Evolutionary conservation across 2,113 vertebrate genomes (phyloP), one percentile per base, ranked within the genome.

Genomic region (Eublepharis macularius): DNA sequence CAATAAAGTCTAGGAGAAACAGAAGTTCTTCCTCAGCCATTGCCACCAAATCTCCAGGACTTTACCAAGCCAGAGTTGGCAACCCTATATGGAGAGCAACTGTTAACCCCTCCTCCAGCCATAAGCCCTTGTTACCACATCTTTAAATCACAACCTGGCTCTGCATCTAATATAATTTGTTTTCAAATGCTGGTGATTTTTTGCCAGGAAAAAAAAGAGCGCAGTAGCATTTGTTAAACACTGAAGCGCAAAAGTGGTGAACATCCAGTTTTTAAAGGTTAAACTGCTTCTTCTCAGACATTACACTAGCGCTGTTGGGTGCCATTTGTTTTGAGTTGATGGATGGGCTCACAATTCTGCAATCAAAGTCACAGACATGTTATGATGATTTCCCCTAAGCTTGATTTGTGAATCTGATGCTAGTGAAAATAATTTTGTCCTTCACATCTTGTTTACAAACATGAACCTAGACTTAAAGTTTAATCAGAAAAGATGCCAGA

Each of bases 341-440:
- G 49, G 88, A 87, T 84, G 57, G 57, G 79, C 80, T 94, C 90
- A 80, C 88, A 57, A 88, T 85, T 86, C 69, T 91, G 91, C 89
- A 93, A 87, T 63, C 89, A 43, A 34, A 82, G 86, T 79, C 81
- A 83, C 60, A 92, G 49, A 85, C 86, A 89, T 88, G 74, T 90
- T 90, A 86, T 0, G 1, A 80, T 93, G 84, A 82, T 94, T 90
- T 94, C 73, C 81, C 66, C 87, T 91, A 90, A 90, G 89, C 80
- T 83, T 87, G 80, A 94, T 92, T 93, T 90, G 90, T 94, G 89
- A 87, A 86, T 87, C 80, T 73, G 77, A 89, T 29, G 85, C 51
- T 60, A 76, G 76, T 81, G 63, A 78, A 93, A 93, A 89, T 79
- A 1, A 85, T 88, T 92, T 87, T 85, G 47, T 92, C 74, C 79